Evolutionary conservation across 2,888 invertebrate genomes (phyloP).

Genomic region (Sclerodermus sp.): DNA sequence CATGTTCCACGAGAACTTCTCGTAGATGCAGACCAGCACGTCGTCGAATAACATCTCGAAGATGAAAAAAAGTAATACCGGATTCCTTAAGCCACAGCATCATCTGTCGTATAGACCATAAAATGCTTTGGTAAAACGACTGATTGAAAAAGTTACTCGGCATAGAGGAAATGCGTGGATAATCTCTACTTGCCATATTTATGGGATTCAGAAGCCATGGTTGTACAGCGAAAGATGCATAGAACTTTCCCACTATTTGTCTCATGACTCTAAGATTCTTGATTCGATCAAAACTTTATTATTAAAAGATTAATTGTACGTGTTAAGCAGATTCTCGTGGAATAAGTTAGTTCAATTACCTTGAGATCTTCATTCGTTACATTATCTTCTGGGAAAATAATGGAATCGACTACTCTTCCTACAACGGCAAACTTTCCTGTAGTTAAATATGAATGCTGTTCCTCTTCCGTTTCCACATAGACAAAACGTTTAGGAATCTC

Average conservation of each 20-base stretch:
- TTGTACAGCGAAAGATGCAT: constrained; percentile 41
- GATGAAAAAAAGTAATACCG: constrained; percentile 38
- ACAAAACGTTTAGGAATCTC: constrained; percentile 30
- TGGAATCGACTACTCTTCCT: constrained; percentile 35
- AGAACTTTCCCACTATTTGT: constrained; percentile 33
- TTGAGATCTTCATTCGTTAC: constrained; percentile 32
- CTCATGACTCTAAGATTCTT: constrained; percentile 46
- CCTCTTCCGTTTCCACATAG: constrained; percentile 15
- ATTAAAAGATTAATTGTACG: background rate
- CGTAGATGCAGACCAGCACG: constrained; percentile 31
- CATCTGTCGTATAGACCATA: constrained; percentile 25
- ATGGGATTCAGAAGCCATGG: constrained; percentile 45
- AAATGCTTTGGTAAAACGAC: too few species aligned
- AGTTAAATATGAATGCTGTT: constrained; percentile 26
- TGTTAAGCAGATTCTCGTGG: background rate
- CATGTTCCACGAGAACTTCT: constrained; percentile 41
- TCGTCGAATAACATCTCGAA: constrained; percentile 41
- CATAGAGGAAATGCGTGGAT: too few species aligned
- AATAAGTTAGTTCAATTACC: too few species aligned
- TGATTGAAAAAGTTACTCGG: too few species aligned
- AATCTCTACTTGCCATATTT: constrained; percentile 34
- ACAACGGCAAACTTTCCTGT: constrained; percentile 40
- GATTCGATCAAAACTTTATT: background rate
- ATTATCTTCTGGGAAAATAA: constrained; percentile 43
- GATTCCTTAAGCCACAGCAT: constrained; percentile 37